phyloP scores from a whole-genome alignment of 2,888 invertebrate genomes.

The Petrolisthes cinctipes region DNA sequence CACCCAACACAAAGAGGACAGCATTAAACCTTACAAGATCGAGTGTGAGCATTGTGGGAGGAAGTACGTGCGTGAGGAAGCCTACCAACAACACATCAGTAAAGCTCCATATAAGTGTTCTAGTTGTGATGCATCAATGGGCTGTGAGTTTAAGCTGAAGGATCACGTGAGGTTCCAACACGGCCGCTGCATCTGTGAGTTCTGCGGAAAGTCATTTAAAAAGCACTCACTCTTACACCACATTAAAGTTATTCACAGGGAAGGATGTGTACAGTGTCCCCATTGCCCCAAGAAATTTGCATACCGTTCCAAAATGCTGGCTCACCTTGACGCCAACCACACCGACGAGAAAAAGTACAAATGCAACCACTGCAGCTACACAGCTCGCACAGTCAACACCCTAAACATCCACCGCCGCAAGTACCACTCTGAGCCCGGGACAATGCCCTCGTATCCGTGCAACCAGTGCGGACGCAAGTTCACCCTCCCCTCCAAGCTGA shows the following conservation, averaged over 20 bases:
- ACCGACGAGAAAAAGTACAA: slow-evolving; percentile 51
- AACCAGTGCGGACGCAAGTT: slow-evolving; percentile 42
- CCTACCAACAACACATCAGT: slow-evolving; percentile 40
- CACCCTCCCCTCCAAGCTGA: slow-evolving; percentile 49
- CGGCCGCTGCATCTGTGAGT: slow-evolving; percentile 51
- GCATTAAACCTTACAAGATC: slow-evolving; percentile 31
- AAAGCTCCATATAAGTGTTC: slow-evolving; percentile 47
- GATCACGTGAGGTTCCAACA: slow-evolving; percentile 43
- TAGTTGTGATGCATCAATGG: slow-evolving; percentile 35
- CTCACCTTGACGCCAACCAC: slow-evolving; percentile 47
- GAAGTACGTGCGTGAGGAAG: slow-evolving; percentile 47
- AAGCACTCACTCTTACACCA: slow-evolving; percentile 49
- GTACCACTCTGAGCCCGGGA: slow-evolving; percentile 37
- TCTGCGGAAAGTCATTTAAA: slow-evolving; percentile 53
- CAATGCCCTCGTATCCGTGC: slow-evolving; percentile 28
- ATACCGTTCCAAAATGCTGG: slow-evolving; percentile 50
- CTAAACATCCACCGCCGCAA: slow-evolving; percentile 46
- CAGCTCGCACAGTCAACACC: slow-evolving; percentile 41
- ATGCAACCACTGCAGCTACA: slow-evolving; percentile 40
- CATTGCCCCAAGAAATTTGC: slow-evolving; percentile 55
- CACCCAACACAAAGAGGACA: slow-evolving; percentile 43
- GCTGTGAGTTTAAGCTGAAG: slow-evolving; percentile 47
- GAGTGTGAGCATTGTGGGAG: slow-evolving; percentile 45
- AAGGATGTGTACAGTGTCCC: slow-evolving; percentile 43
- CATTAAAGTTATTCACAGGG: slow-evolving; percentile 50